A percentile compares a stretch with the other conserved stretches of the same genome.
Conservation (phyloP, 1,140 invertebrate genomes). For the Ceratina australensis region DNA sequence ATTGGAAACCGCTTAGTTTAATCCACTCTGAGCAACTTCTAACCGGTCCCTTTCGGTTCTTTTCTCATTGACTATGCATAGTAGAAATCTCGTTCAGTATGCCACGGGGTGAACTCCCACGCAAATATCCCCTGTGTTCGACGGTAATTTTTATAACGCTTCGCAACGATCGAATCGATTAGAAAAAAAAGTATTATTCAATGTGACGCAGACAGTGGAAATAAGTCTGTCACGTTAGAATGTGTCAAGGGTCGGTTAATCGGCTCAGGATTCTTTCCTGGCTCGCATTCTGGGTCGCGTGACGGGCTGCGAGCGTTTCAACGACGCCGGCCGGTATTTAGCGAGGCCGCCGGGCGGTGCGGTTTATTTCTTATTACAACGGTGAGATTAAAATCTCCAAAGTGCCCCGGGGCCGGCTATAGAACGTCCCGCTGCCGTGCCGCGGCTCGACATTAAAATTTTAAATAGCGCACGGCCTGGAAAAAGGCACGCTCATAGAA, state of each 20-base stretch:
- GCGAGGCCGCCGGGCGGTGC: slow-evolving; percentile 34
- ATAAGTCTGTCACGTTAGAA: slow-evolving; percentile 29
- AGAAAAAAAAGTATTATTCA: too few species aligned
- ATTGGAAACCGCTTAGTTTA: slow-evolving; percentile 3
- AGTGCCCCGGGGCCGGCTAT: background rate
- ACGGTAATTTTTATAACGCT: background rate
- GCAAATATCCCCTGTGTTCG: background rate
- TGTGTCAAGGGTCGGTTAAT: slow-evolving; percentile 23
- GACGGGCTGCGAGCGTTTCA: slow-evolving; percentile 52
- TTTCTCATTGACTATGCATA: too few species aligned
- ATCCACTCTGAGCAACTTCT: background rate
- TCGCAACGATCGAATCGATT: too few species aligned
- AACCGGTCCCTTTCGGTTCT: background rate
- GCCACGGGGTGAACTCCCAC: background rate
- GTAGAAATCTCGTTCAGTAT: background rate
- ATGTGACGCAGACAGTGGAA: background rate
- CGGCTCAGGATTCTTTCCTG: slow-evolving; percentile 48
- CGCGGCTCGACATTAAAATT: slow-evolving; percentile 52
- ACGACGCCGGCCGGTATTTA: slow-evolving; percentile 36
- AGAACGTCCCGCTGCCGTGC: slow-evolving; percentile 5
- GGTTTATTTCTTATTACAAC: slow-evolving; percentile 61
- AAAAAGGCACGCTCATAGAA: slow-evolving; percentile 29
- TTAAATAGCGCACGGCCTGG: slow-evolving; percentile 45
- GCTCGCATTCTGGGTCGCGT: slow-evolving; percentile 54
- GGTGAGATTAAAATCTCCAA: slow-evolving; percentile 56